Base-by-base conservation (phyloP, 2,888 invertebrate genomes). In the Drosophila conformis region DNA sequence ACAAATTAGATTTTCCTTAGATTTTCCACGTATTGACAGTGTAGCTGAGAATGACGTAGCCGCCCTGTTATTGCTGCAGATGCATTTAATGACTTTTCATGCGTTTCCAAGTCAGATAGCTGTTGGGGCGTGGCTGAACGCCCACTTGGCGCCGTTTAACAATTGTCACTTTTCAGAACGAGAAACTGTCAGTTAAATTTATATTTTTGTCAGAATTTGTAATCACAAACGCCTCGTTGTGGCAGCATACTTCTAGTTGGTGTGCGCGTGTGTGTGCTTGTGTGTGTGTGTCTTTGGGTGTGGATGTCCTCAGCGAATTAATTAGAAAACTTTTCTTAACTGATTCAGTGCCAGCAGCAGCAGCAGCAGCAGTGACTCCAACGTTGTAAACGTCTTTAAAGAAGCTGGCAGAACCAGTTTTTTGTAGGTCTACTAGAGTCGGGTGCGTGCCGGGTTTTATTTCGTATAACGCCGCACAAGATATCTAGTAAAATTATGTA, bases 281-380 rank as follows among this genome's bases (percentile, higher is more conserved):
- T 40, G 40, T 40, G 6, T 46, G 21, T 21, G 7, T 46, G 46
- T 15, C 25, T 15, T 46, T 46, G 46, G 46, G 46, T 46, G 46
- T 46, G 46, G 25, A 46, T 46, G 25, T 25, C 25, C 25, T 80
- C 76, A 76, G 90, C 81, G 89, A 90, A 89, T 89, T 89, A 89
- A 89, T 89, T 89, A 89, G 90, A 90, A 89, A 89, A 89, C 84
- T 89, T 89, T 89, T 84, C 83, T 78, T 89, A 88, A 86, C 88
- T 89, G 88, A 88, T 87, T 89, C 87, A 84, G 78, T 89, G 85
- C 80, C 85, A 84, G 77, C 51, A 85, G 75, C 75, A 80, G 81
- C 57, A 65, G 27, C 36, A 36, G 15, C 36, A 36, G 36, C 7
- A 36, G 36, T 15, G 21, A 21, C 42, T 60, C 62, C 31, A 71